Evolutionary conservation across 2,797 vertebrate genomes (phyloP).

Genomic region (Typhlichthys subterraneus): DNA sequence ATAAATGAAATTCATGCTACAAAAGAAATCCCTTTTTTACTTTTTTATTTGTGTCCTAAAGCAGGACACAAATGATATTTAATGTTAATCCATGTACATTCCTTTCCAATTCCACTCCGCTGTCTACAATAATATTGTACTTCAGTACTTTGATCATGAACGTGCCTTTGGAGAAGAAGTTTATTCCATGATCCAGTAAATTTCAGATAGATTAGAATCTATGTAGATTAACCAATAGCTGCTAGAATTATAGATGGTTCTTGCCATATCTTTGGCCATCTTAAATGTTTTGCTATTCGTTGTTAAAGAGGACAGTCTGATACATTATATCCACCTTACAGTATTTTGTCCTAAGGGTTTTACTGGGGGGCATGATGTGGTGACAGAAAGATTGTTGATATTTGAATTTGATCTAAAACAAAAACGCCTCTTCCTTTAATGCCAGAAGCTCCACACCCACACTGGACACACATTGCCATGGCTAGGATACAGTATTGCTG

Average conservation of each 20-base stretch:
- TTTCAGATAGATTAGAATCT: slow-evolving; percentile 65
- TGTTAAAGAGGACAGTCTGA: too few relatives aligned
- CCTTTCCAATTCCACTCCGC: slow-evolving; percentile 56
- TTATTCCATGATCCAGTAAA: slow-evolving; percentile 39
- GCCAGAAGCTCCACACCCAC: too few relatives aligned
- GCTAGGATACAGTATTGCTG: too few relatives aligned
- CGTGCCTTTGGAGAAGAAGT: slow-evolving; percentile 48
- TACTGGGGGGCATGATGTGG: too few relatives aligned
- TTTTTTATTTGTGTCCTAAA: slow-evolving; percentile 57
- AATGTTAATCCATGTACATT: slow-evolving; percentile 65
- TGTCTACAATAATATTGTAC: slow-evolving; percentile 6
- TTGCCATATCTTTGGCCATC: slow-evolving; percentile 35
- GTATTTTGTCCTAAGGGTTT: too few relatives aligned
- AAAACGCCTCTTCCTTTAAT: too few relatives aligned
- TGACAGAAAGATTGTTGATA: too few relatives aligned
- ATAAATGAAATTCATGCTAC: slow-evolving; percentile 63
- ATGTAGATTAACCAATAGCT: slow-evolving; percentile 64
- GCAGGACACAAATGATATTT: slow-evolving; percentile 49
- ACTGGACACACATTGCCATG: too few relatives aligned
- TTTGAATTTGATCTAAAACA: too few relatives aligned
- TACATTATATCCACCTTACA: too few relatives aligned
- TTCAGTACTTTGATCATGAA: slow-evolving; percentile 46
- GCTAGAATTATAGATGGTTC: slow-evolving; percentile 57
- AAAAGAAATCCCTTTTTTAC: slow-evolving; percentile 35
- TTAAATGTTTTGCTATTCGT: not conserved